Conservation (phyloP, 2,888 invertebrate species). For the Autographa gamma region DNA sequence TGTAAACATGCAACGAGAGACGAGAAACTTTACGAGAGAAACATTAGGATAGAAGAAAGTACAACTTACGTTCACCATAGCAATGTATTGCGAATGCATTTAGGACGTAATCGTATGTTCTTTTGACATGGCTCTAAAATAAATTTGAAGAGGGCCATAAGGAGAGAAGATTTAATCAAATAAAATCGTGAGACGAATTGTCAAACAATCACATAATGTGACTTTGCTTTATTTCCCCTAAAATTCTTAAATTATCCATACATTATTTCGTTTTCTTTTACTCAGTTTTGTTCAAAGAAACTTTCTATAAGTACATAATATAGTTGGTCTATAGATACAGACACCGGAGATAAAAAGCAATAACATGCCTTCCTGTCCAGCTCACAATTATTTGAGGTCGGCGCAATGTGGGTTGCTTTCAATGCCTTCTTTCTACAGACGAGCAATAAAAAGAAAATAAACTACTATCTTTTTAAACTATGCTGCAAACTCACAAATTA, state of each 20-base stretch:
- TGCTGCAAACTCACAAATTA: too few species aligned
- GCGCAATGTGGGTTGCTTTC: neutral
- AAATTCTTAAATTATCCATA: too few species aligned
- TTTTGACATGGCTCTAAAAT: neutral
- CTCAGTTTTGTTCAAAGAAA: neutral
- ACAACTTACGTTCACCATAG: neutral
- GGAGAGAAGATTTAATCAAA: too few species aligned
- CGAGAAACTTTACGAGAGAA: conserved; percentile 23
- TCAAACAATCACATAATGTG: too few species aligned
- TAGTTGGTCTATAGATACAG: neutral
- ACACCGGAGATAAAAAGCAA: neutral
- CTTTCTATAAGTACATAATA: neutral
- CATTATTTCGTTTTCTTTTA: too few species aligned
- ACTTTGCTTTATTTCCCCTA: too few species aligned
- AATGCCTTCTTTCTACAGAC: neutral
- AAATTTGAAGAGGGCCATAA: too few species aligned
- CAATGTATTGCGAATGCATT: neutral
- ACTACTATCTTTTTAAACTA: neutral
- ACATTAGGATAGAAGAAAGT: neutral
- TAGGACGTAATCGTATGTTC: neutral
- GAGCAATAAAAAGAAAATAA: neutral
- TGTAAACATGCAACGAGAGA: conserved; percentile 53
- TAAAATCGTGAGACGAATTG: too few species aligned
- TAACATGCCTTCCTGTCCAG: neutral
- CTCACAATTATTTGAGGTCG: conserved; percentile 2